Base-by-base conservation (phyloP, 2,113 vertebrate genomes). In the Scomber japonicus region DNA sequence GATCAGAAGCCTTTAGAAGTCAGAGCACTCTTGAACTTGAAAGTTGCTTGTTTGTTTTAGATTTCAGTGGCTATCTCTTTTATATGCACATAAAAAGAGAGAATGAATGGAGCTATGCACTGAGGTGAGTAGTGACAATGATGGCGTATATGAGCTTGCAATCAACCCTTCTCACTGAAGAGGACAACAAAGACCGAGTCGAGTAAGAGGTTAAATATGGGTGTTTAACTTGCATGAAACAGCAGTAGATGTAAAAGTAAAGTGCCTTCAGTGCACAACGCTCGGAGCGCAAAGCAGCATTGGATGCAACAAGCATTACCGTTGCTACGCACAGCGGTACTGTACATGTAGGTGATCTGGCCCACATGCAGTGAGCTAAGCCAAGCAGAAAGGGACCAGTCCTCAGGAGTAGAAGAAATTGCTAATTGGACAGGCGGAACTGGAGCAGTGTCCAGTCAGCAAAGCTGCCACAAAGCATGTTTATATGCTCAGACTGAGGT, bases 371-470 rank as follows among this genome's bases (percentile, higher is more conserved):
- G 80, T 35, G 67, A 89, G 81, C 84, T 83, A 85, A 88, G 64
- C 77, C 85, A 86, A 79, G 89, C 84, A 88, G 75, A 83, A 86
- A 90, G 80, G 81, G 86, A 84, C 64, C 84, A 71, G 76, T 88
- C 81, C 89, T 91, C 88, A 6, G 79, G 89, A 80, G 82, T 70
- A 66, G 78, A 73, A 74, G 70, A 80, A 35, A 82, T 73, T 79
- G 86, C 82, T 94, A 93, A 94, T 91, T 91, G 88, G 91, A 91
- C 84, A 90, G 92, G 87, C 89, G 45, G 80, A 90, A 87, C 83
- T 88, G 82, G 87, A 92, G 90, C 88, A 88, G 76, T 78, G 90
- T 90, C 92, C 88, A 89, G 81, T 93, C 92, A 93, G 91, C 92
- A 90, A 70, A 89, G 86, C 88, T 92, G 91, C 87, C 91, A 92